phyloP scores from a whole-genome alignment of 1,140 invertebrate species.

The Caenorhabditis briggsae region DNA sequence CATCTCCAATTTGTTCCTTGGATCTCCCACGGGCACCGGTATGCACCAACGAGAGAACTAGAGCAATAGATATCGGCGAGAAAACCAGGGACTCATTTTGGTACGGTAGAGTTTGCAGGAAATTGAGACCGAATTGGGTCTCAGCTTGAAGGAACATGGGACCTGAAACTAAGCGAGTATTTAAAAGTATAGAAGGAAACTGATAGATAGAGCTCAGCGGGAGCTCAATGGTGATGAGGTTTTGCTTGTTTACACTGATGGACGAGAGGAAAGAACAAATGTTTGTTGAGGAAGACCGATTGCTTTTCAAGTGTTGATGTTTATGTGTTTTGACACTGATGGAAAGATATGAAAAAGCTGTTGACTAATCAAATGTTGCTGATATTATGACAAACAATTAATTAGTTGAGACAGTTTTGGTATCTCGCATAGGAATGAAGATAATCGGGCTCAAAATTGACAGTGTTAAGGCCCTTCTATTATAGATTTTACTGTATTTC shows the following conservation, averaged over 20 bases:
- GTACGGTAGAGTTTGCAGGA: slow-evolving; percentile 1
- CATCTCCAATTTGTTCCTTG: slow-evolving; percentile 48
- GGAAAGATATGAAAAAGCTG: no score
- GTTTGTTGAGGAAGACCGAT: slow-evolving; percentile 20
- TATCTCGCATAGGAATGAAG: no score
- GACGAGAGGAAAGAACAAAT: slow-evolving; percentile 11
- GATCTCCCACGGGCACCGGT: slow-evolving; percentile 54
- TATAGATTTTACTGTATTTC: no score
- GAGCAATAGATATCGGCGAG: slow-evolving; percentile 55
- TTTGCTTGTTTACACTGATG: slow-evolving; percentile 19
- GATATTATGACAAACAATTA: no score
- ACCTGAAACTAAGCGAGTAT: neutral
- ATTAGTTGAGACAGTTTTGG: no score
- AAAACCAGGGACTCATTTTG: slow-evolving; percentile 57
- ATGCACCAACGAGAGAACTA: slow-evolving; percentile 48
- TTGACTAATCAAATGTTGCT: no score
- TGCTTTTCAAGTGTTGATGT: neutral
- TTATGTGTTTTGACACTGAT: neutral
- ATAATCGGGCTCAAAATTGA: no score
- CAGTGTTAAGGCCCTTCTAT: no score
- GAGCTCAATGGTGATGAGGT: neutral
- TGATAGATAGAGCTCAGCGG: neutral
- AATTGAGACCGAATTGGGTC: slow-evolving; percentile 41
- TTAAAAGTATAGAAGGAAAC: neutral
- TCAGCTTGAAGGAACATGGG: slow-evolving; percentile 29